A percentile compares a stretch with the other conserved stretches of the same genome.
Conservation (phyloP, 2,888 invertebrate species). For the Cyclophora albipunctata region DNA sequence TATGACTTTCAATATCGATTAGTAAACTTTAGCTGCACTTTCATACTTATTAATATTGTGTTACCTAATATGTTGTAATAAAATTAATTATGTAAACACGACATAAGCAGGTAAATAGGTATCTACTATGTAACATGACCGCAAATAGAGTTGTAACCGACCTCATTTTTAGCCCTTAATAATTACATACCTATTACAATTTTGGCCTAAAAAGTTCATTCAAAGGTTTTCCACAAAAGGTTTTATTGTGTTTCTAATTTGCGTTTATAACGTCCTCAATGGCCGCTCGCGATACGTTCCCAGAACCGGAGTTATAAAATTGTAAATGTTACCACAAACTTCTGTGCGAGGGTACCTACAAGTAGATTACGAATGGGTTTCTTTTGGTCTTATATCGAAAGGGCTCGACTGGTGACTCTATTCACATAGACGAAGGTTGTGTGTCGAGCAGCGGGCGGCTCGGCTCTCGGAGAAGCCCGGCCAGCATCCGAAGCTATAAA, state of each 20-base stretch:
- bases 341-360: conserved; percentile 48
- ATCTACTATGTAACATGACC: too few relatives aligned
- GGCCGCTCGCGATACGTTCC: conserved; percentile 50
- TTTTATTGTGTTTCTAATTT: conserved; percentile 51
- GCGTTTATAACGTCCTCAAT: conserved; percentile 39
- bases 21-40: too few relatives aligned
- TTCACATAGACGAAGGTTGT: not conserved
- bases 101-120: too few relatives aligned
- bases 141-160: too few relatives aligned
- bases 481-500: conserved; percentile 16
- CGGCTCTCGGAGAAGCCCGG: not conserved
- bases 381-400: too few relatives aligned
- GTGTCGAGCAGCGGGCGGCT: conserved; percentile 11
- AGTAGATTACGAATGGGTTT: conserved; percentile 10
- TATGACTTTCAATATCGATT: too few relatives aligned
- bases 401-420: conserved; percentile 24
- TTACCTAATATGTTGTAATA: too few relatives aligned
- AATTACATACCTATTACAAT: too few relatives aligned
- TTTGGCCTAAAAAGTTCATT: conserved; percentile 13
- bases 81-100: too few relatives aligned
- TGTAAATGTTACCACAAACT: conserved; percentile 71
- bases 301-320: conserved; percentile 63
- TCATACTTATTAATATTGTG: too few relatives aligned
- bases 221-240: conserved; percentile 23
- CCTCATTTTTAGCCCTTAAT: too few relatives aligned